Evolutionary conservation across 2,797 vertebrate genomes (phyloP), one percentile per base, ranked within the genome.

Genomic region (Coluber constrictor): DNA sequence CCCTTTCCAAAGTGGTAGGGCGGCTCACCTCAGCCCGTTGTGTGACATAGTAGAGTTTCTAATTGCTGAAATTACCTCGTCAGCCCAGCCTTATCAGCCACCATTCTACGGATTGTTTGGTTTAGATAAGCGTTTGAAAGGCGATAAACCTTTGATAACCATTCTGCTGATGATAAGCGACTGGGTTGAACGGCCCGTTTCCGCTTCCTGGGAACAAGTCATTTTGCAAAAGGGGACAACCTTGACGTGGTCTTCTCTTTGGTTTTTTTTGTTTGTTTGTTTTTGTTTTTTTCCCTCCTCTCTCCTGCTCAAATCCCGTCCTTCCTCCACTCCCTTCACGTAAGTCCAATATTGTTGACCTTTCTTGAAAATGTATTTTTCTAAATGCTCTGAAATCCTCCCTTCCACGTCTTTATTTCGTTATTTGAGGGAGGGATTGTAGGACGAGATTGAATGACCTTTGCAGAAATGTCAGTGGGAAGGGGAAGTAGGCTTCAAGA

Each of bases 21-120:
- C 95, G 93, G 92, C 93, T 96, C 96, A 95, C 95, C 94, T 94
- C 92, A 95, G 70, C 89, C 91, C 60, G 94, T 94, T 93, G 91
- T 56, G 91, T 56, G 0, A 37, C 87, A 74, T 92, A 74, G 86
- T 94, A 94, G 94, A 95, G 70, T 96, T 97, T 60, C 96, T 97
- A 97, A 97, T 97, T 97, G 96, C 94, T 95, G 96, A 97, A 97
- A 96, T 96, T 96, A 95, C 96, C 96, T 97, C 96, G 97, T 96
- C 95, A 94, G 96, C 20, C 95, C 95, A 94, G 92, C 91, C 96
- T 98, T 97, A 98, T 98, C 97, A 95, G 95, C 96, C 97, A 96
- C 97, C 96, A 96, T 97, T 97, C 97, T 96, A 97, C 97, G 95
- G 97, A 97, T 97, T 98, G 97, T 98, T 98, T 97, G 96, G 96